Conservation (phyloP, 2,113 vertebrate species). For the Machaerirhynchus nigripectus region DNA sequence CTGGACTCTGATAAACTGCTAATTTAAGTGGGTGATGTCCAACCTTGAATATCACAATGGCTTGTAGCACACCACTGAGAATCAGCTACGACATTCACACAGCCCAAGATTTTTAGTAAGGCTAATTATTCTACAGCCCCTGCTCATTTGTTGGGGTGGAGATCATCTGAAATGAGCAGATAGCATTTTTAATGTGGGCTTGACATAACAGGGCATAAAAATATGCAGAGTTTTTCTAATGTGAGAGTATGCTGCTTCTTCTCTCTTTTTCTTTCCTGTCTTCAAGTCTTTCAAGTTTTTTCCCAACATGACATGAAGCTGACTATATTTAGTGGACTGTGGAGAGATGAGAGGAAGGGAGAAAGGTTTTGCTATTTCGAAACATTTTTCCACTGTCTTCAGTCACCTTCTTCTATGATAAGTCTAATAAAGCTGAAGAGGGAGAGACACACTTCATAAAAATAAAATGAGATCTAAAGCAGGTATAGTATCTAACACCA, state of each 20-base stretch:
- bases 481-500: neutral
- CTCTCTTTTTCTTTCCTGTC: neutral
- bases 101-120: constrained; percentile 16
- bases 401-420: neutral
- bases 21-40: constrained; percentile 76
- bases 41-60: constrained; percentile 69
- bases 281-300: neutral
- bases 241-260: neutral
- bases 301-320: neutral
- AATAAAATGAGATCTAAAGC: neutral
- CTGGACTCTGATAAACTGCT: constrained; percentile 78
- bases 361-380: neutral
- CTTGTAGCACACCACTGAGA: constrained; percentile 15
- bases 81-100: constrained; percentile 38
- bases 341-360: neutral
- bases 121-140: constrained; percentile 2
- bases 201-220: neutral
- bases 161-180: neutral
- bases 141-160: neutral
- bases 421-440: neutral
- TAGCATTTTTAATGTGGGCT: neutral
- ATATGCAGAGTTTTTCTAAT: neutral
- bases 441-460: neutral
- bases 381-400: neutral
- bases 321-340: neutral